phyloP scores from a whole-genome alignment of 2,113 vertebrate species.

The Perognathus longimembris region DNA sequence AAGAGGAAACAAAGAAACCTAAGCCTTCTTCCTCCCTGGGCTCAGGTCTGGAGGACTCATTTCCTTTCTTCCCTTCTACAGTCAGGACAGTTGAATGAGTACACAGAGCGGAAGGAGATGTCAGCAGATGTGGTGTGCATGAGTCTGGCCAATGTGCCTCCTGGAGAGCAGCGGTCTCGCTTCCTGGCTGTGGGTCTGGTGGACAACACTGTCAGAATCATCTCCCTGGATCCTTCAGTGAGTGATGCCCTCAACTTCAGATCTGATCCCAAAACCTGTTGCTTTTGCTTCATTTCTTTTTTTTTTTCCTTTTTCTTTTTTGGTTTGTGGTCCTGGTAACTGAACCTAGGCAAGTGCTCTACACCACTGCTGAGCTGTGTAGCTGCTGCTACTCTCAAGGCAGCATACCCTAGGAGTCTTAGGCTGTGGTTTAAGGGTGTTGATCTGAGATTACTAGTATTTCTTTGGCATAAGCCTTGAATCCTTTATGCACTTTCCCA shows the following conservation, averaged over 20 bases:
- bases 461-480: not conserved
- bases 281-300: too few relatives aligned
- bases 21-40: not conserved
- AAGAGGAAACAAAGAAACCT: not conserved
- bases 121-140: constrained; percentile 98
- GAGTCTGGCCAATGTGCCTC: constrained; percentile 97
- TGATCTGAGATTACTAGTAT: not conserved
- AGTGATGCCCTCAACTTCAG: constrained; percentile 66
- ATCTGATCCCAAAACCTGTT: not conserved
- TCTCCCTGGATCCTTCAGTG: constrained; percentile 98
- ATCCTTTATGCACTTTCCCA: not conserved
- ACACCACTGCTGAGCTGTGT: not conserved
- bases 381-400: not conserved
- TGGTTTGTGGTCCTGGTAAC: not conserved
- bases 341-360: not conserved
- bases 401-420: not conserved
- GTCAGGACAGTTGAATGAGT: constrained; percentile 99
- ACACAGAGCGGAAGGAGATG: constrained; percentile 99
- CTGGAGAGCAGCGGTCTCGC: constrained; percentile 96
- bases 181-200: constrained; percentile 97
- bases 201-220: constrained; percentile 98
- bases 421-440: not conserved
- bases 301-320: not conserved
- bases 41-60: not conserved
- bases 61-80: constrained; percentile 68